Percentiles rank a stretch among this genome's conserved stretches.
Conservation (phyloP, 2,113 vertebrate species). For the Corvus moneduloides region DNA sequence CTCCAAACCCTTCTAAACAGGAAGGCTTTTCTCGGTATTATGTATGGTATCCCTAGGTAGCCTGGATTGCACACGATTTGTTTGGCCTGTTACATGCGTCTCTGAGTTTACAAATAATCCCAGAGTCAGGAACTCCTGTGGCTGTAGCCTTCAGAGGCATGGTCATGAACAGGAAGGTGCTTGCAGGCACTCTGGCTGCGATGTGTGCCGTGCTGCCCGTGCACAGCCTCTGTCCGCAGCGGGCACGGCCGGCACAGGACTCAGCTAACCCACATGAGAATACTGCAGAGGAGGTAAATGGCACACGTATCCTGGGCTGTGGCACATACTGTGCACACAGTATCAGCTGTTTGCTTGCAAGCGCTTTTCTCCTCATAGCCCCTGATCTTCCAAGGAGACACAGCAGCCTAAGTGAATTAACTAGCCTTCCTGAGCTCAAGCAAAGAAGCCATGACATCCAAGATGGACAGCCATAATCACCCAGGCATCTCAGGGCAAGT, state of each 20-base stretch:
- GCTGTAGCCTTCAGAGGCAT: not conserved
- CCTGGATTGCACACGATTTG: not conserved
- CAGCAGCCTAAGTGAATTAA: not conserved
- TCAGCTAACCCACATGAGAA: not conserved
- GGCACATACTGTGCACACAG: not conserved
- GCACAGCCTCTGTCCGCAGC: not conserved
- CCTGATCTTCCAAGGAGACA: not conserved
- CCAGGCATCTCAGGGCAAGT: not conserved
- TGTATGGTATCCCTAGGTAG: not conserved
- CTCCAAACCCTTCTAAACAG: constrained; percentile 8
- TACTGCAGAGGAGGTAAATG: not conserved
- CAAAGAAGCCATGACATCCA: not conserved
- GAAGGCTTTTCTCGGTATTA: not conserved
- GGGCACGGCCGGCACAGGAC: fast-evolving
- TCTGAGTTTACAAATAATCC: not conserved
- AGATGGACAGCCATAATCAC: not conserved
- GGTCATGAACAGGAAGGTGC: not conserved
- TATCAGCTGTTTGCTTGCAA: not conserved
- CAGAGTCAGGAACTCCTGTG: not conserved
- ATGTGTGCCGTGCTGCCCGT: not conserved
- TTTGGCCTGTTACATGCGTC: not conserved
- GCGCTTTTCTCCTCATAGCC: not conserved
- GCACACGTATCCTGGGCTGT: not conserved
- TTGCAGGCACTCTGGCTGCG: not conserved
- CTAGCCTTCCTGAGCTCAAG: not conserved